Evolutionary conservation across 2,888 invertebrate genomes (phyloP), one percentile per base, ranked within the genome.

Genomic region (Hedychridium roseum): DNA sequence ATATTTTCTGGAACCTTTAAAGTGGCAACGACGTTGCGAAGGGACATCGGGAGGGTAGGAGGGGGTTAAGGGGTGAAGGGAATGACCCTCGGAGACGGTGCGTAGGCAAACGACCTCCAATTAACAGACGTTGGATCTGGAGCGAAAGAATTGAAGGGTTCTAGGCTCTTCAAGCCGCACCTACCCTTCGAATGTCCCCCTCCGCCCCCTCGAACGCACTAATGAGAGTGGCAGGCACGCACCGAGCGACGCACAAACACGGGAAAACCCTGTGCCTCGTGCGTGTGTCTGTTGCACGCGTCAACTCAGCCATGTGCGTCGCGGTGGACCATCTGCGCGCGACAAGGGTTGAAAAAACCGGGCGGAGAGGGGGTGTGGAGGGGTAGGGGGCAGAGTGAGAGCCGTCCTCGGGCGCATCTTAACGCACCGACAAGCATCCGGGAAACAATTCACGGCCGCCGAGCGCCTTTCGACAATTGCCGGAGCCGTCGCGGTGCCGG

Each of bases 111-210:
- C 64, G 68, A 68, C 66, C 68, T 75, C 71, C 78, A 76, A 78
- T 78, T 78, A 76, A 76, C 74, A 68, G 68, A 66, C 68, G 64
- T 60, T 66, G 71, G 72, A 75, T 73, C 60, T 76, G 60, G 74
- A 72, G 75, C 75, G 70, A 71, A 72, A 76, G 70, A 74, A 76
- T 75, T 73, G 73, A 70, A 76, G 76, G 69, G 69, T 57, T 56
- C n/a, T 20, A 17, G 27, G 11, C 2, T 20, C 30, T 11, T 20
- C 23, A n/a, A 11, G 16, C 28, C 15, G 21, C 28, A 27, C 5
- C 28, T 28, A 9, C 28, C 43, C 28, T 39, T 43, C 30, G 23
- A 28, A 12, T 26, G 17, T 27, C 3, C 28, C n/a, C 14, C n/a
- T 20, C 50, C 46, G 42, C 54, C 43, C 43, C 50, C 51, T 43